Conservation (phyloP, 1,140 invertebrate species). For the Anagrus nilaparvatae region DNA sequence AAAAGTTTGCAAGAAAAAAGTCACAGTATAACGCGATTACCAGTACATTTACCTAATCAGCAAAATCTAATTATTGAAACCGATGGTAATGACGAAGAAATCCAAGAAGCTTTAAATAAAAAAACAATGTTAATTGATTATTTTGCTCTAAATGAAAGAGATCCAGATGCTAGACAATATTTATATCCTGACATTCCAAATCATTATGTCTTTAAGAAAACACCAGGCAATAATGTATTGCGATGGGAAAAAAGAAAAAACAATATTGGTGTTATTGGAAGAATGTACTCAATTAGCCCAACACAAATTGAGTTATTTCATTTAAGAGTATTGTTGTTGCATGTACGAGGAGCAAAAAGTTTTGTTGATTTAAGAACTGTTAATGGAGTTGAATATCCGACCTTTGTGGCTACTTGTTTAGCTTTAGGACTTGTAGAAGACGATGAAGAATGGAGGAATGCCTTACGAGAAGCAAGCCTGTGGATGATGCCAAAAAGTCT, state of each 20-base stretch:
- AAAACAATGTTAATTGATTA: slow-evolving; percentile 4
- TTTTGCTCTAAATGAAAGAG: background rate
- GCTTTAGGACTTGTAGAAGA: slow-evolving; percentile 11
- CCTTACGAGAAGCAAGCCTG: background rate
- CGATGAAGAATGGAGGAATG: slow-evolving; percentile 6
- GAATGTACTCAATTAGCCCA: slow-evolving; percentile 7
- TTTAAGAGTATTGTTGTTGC: slow-evolving; percentile 25
- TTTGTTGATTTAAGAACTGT: slow-evolving; percentile 5
- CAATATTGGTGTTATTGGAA: background rate
- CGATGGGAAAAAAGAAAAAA: background rate
- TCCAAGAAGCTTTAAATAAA: background rate
- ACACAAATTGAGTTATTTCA: slow-evolving; percentile 22
- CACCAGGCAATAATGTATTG: background rate
- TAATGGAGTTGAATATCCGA: slow-evolving; percentile 9
- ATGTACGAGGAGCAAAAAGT: slow-evolving; percentile 10
- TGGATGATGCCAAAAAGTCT: slow-evolving; percentile 7
- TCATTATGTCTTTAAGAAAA: slow-evolving; percentile 4
- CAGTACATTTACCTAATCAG: slow-evolving; percentile 9
- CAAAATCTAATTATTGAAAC: slow-evolving; percentile 1
- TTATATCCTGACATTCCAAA: slow-evolving; percentile 3
- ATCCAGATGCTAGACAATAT: slow-evolving; percentile 3
- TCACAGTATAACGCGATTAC: slow-evolving; percentile 8
- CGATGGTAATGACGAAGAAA: background rate
- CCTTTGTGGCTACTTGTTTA: slow-evolving; percentile 24
- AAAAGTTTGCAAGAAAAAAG: slow-evolving; percentile 9